Evolutionary conservation across 2,797 vertebrate genomes (phyloP), one percentile per base, ranked within the genome.

Genomic region (Poliocrania exsul): DNA sequence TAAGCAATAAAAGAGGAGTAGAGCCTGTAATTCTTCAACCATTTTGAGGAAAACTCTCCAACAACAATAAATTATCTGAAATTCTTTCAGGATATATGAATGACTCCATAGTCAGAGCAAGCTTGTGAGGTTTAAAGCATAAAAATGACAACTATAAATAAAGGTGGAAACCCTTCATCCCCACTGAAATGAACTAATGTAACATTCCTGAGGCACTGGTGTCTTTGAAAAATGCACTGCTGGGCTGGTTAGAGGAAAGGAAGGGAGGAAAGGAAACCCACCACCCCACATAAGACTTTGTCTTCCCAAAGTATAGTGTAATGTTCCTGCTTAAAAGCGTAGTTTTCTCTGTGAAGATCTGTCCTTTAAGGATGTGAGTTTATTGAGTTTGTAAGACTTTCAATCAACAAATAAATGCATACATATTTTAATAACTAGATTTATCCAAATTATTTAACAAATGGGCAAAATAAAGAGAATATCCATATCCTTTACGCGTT

Each of bases 61-160:
- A 72, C 24, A 84, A 72, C 86, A 94, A 73, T 98, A 97, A 97
- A 98, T 97, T 97, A 95, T 95, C 81, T 72, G 70, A 97, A 94
- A 86, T 86, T 96, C 69, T 95, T 96, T 92, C 74, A 91, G 89
- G 84, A 77, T 96, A 31, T 93, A 65, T 57, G 57, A 97, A 97
- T 91, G 93, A 78, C 44, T 96, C 79, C 85, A 89, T 40, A 84
- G 81, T 89, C 86, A 97, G 88, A 96, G 75, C 95, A 90, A 88
- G 67, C 65, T 82, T 95, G 69, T 85, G 78, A 97, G 93, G 84
- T 95, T 95, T 96, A 90, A 96, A 94, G 42, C 93, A 90, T 95
- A 95, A 97, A 97, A 97, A 92, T 94, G 84, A 85, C 96, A 96
- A 74, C 89, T 74, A 93, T 97, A 97, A 97, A 97, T 97, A 97